Evolutionary conservation across 2,113 vertebrate species (phyloP).

Genomic region (Elephas maximus): DNA sequence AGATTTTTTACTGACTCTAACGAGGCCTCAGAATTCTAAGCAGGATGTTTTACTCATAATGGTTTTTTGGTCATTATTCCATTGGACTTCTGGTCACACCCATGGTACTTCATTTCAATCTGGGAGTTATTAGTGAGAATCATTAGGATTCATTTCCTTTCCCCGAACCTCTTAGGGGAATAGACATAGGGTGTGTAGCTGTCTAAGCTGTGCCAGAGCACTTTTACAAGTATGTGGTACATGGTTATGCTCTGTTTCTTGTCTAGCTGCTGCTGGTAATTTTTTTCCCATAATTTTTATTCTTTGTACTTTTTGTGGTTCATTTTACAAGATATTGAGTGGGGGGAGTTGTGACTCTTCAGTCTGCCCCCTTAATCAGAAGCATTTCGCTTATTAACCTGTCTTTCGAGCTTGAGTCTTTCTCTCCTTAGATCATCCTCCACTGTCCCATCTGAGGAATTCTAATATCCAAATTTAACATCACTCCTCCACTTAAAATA

Average conservation of each 20-base stretch:
- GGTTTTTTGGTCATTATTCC: not conserved
- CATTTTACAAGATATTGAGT: not conserved
- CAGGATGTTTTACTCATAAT: not conserved
- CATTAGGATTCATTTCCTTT: not conserved
- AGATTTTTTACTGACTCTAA: not conserved
- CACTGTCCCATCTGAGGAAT: not conserved
- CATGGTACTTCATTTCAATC: not conserved
- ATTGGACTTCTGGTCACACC: not conserved
- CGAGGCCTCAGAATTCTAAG: not conserved
- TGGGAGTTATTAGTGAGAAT: not conserved
- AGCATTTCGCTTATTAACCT: not conserved
- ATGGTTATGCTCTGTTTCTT: not conserved
- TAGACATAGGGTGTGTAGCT: not conserved
- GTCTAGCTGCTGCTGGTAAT: not conserved
- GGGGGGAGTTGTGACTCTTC: not conserved
- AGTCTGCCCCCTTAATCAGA: not conserved
- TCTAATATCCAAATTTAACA: not conserved
- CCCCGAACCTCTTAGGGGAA: not conserved
- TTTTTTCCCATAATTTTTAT: not conserved
- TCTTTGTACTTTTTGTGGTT: not conserved
- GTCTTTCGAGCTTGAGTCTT: not conserved
- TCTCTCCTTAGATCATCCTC: not conserved
- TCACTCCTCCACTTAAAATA: not conserved
- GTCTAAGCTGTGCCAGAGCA: not conserved
- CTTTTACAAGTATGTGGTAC: not conserved